Evolutionary conservation across 92 coral and sea anemone genomes (phyloP).

Genomic region (Epizoanthus fatuus): DNA sequence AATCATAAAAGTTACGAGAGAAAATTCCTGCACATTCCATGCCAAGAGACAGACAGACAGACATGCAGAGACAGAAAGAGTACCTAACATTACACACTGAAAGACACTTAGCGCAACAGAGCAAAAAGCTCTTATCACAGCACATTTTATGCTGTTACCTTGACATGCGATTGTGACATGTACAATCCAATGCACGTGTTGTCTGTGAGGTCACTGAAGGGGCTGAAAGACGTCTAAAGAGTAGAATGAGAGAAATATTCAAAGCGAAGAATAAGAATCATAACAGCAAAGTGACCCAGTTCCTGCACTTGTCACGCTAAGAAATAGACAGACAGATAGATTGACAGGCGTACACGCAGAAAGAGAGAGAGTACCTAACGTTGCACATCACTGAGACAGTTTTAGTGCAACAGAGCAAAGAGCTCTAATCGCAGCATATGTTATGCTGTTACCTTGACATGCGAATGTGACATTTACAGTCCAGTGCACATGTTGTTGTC

Average conservation of each 20-base stretch:
- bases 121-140: background rate
- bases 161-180: background rate
- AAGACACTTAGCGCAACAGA: background rate
- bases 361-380: too few species aligned
- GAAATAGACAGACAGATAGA: too few species aligned
- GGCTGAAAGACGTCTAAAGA: background rate
- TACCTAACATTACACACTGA: background rate
- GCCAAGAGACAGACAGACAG: too few species aligned
- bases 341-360: too few species aligned
- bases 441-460: conserved; percentile 12
- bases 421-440: background rate
- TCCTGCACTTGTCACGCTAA: background rate
- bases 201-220: conserved; percentile 7
- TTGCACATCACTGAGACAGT: too few species aligned
- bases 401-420: background rate
- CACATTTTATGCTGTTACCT: background rate
- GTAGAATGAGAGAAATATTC: background rate
- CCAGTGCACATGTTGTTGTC: too few species aligned
- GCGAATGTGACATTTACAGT: too few species aligned
- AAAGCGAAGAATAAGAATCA: background rate
- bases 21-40: too few species aligned
- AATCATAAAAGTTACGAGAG: too few species aligned
- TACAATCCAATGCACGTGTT: background rate
- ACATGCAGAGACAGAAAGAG: too few species aligned
- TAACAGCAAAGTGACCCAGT: background rate